A percentile compares a stretch with the other conserved stretches of the same genome.
phyloP scores from a whole-genome alignment of 2,797 vertebrate species.

The Spinus pinus region DNA sequence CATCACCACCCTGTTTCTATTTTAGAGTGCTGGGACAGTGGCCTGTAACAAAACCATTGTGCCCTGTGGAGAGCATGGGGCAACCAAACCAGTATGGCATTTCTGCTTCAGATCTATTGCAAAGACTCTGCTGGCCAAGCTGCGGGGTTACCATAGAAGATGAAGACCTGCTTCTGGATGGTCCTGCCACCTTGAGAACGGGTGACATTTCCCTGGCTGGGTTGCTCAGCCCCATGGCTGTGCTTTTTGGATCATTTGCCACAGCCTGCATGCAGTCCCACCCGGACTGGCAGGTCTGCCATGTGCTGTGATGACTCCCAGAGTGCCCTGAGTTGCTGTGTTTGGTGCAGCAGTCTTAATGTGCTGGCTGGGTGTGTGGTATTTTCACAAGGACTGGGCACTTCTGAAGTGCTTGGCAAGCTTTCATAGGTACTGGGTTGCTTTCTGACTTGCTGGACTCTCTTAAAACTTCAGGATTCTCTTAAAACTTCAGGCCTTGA shows the following conservation, averaged over 20 bases:
- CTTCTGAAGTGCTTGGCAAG: neutral
- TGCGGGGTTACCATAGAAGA: neutral
- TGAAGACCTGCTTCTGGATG: neutral
- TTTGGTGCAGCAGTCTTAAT: neutral
- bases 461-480: neutral
- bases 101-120: neutral
- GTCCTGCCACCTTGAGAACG: neutral
- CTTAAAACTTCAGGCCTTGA: neutral
- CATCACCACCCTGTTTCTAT: no score
- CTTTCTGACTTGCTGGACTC: neutral
- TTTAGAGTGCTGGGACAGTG: neutral
- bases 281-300: neutral
- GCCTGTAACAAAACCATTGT: rapidly evolving
- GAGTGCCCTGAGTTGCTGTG: neutral
- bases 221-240: neutral
- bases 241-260: neutral
- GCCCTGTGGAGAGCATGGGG: neutral
- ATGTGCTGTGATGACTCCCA: neutral
- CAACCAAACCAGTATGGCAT: neutral
- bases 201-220: neutral
- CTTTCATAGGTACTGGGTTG: neutral
- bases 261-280: neutral
- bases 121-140: neutral
- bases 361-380: neutral
- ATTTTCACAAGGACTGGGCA: neutral